Base-by-base conservation (phyloP, 2,888 invertebrate species). In the Scaptomyza cyrtandrae region DNA sequence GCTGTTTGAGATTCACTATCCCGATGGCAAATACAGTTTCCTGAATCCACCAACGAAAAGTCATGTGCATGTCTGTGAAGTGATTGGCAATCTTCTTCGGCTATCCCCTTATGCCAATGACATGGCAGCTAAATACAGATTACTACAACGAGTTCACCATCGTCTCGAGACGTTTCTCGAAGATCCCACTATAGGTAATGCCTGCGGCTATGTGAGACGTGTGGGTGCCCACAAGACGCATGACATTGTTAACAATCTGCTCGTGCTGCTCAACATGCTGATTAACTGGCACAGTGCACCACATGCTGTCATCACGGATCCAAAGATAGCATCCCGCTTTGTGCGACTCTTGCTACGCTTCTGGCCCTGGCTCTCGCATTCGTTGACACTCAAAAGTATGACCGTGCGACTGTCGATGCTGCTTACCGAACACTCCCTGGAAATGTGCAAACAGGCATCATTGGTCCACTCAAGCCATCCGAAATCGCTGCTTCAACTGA, bases 331-430 rank as follows among this genome's bases (percentile, higher is more conserved):
- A 3, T 10, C 54, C 6, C 62, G 78, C 3, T 48, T 90, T 1
- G 69, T 85, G 1, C 88, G 85, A 35, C 57, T 90, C 2, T 41
- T 90, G 1, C 62, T 90, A 3, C 80, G 86, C 35, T 55, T 90
- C 2, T 92, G 92, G 92, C 89, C 91, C 1, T 92, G 92, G 92
- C 65, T 90, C 7, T 80, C 79, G 9, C 88, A 91, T 44, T 91
- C 91, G n/a, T 52, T 54, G 1, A 77, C 87, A 9, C 74, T 92
- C 2, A 90, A 89, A 43, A 62, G 74, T 6, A 62, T 86, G 6
- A 78, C 80, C 13, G 67, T 92, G 6, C 82, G 88, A 24, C 71
- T 88, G 10, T 63, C 86, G n/a, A 83, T 85, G 10, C 80, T 90
- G 49, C 71, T 91, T 7, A 91, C 90, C 27, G 91, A 92, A 54